Conservation (phyloP, 2,888 invertebrate species). For the Allolobophora icterica region DNA sequence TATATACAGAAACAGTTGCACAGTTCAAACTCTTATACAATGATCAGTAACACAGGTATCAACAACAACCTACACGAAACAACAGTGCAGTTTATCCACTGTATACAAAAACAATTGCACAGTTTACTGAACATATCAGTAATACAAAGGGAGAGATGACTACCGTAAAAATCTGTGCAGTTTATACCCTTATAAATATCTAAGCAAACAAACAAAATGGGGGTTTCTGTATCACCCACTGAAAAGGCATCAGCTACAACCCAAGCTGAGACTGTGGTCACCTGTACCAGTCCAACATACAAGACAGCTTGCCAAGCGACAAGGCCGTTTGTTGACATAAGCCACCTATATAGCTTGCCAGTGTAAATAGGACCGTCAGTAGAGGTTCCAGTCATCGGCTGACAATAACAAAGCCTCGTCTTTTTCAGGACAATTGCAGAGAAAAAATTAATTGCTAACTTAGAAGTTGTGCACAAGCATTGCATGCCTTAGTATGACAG, state of each 20-base stretch:
- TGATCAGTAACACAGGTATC: not conserved
- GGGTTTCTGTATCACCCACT: no score
- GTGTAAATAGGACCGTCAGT: not conserved
- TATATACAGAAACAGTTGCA: not conserved
- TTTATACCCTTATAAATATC: no score
- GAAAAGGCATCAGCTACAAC: not conserved
- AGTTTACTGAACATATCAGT: no score
- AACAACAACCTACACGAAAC: not conserved
- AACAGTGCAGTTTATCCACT: no score
- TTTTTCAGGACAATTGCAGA: not conserved
- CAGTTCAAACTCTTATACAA: conserved; percentile 1
- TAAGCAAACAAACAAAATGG: no score
- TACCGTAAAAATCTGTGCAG: no score
- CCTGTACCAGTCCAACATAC: not conserved
- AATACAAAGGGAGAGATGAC: no score
- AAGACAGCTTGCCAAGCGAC: not conserved
- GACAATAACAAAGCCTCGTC: not conserved
- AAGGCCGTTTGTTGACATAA: not conserved
- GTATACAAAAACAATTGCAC: no score
- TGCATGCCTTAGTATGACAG: not conserved
- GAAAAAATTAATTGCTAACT: not conserved
- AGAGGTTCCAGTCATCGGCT: no score
- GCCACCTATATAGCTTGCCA: not conserved
- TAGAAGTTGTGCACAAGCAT: not conserved
- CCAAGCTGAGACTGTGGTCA: not conserved